phyloP scores from a whole-genome alignment of 2,113 vertebrate species.

The Hydrochoerus hydrochaeris region DNA sequence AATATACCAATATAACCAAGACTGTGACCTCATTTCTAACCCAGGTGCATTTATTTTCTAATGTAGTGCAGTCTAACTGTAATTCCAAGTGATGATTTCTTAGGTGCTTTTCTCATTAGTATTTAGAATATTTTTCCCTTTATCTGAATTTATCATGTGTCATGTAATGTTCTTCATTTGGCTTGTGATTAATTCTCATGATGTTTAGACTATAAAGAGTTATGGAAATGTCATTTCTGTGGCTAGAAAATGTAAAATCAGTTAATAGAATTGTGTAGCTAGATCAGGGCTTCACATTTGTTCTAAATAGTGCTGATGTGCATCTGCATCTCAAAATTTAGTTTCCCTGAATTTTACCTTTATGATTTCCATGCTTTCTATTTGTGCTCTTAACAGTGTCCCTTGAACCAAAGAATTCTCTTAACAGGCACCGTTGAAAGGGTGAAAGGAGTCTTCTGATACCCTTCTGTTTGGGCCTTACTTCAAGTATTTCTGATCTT shows the following conservation, averaged over 20 bases:
- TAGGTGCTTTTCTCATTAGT: constrained; percentile 45
- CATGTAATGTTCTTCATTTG: constrained; percentile 45
- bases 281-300: background rate
- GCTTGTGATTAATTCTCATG: constrained; percentile 57
- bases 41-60: constrained; percentile 16
- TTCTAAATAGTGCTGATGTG: constrained; percentile 44
- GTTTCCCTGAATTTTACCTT: background rate
- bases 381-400: constrained; percentile 43
- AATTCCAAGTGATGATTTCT: background rate
- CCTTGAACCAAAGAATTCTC: background rate
- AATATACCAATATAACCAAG: background rate
- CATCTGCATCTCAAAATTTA: background rate
- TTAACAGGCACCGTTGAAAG: background rate
- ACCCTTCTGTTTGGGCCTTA: constrained; percentile 20
- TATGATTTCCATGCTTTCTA: background rate
- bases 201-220: constrained; percentile 62
- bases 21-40: background rate
- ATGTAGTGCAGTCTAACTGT: background rate
- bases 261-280: constrained; percentile 37
- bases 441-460: background rate
- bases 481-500: background rate
- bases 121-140: constrained; percentile 47
- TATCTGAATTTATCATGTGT: constrained; percentile 55
- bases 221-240: constrained; percentile 62
- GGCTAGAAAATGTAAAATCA: constrained; percentile 42